Base-by-base conservation (phyloP, 2,888 invertebrate genomes). In the Stenchaetothrips biformis region DNA sequence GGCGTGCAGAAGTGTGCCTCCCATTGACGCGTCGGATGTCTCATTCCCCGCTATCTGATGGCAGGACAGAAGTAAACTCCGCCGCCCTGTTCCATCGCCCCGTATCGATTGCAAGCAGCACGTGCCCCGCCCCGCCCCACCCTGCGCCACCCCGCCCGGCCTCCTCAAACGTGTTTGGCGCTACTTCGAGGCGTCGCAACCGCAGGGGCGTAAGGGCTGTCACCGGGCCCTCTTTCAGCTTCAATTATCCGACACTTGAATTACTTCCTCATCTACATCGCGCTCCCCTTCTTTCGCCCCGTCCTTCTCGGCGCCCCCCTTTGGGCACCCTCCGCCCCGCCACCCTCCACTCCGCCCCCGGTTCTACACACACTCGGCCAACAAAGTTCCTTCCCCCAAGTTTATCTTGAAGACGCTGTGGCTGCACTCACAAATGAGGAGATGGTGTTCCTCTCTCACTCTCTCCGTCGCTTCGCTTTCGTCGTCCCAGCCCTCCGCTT, bases 401-500 rank as follows among this genome's bases (percentile, higher is more conserved):
- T 74, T 74, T 74, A 74, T 74, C 67, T 74, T 74, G 67, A 74
- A 74, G 67, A 74, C 67, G 67, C 67, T 74, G 67, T 74, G 67
- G 67, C 67, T 74, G 67, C 67, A 74, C 67, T 74, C 67, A 74
- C 67, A 74, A 74, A 74, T 74, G 67, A 74, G 67, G 11, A 74
- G 67, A 74, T 74, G 67, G 67, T 25, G 67, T 74, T 74, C 67
- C n/a, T 37, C 37, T 37, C 37, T 37, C 67, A 0, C 67, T 3
- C 67, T 6, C 21, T 7, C 67, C 37, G 37, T 37, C 37, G 37
- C 37, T 37, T 37, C 37, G 37, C 37, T 1, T 37, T 37, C 37
- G 1, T 37, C 37, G 37, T 4, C 37, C 37, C 37, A 4, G 37
- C 37, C 37, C 37, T 37, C 37, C 67, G 67, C 67, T 74, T 74